Base-by-base conservation (phyloP, 1,140 invertebrate genomes). In the Cepaea nemoralis region DNA sequence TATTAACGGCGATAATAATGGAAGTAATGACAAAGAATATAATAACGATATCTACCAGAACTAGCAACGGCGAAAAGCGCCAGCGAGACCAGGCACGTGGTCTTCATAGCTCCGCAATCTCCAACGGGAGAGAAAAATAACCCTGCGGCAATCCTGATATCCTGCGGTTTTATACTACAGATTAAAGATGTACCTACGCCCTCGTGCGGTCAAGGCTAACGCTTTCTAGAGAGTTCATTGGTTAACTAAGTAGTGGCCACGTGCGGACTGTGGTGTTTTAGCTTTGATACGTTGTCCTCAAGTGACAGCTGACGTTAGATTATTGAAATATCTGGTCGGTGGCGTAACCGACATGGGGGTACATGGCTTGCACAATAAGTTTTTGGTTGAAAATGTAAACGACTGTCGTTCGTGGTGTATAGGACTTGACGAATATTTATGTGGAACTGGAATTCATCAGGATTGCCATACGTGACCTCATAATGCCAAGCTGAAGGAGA, bases 211-310 rank as follows among this genome's bases (percentile, higher is more conserved):
- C 66, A 69, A 69, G 37, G 66, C 3, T 33, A 14, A 33, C n/a
- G n/a, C 31, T 39, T 33, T 69, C 8, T 35, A 69, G 19, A 12
- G 12, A 1, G 10, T 8, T 70, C 35, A 74, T 74, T 74, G 71
- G 71, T 45, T 48, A 74, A 74, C 31, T 31, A 50, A 5, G 71
- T 3, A 73, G 39, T 73, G 71, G n/a, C 31, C 71, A 74, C 71
- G 71, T 74, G 71, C 71, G 50, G 40, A 8, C 6, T 39, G 10
- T n/a, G 5, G 59, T n/a, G 1, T 27, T 63, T 55, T 2, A 55
- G n/a, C 27, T 0, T 6, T 3, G 16, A 31, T 8, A 5, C 59
- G 22, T 6, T 63, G 27, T 63, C 59, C 27, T 63, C 10, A 63
- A 63, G 27, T 63, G 59, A 31, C n/a, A 31, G 27, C 59, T 63